Base-by-base conservation (phyloP, 2,113 vertebrate species). In the Vanacampus margaritifer region DNA sequence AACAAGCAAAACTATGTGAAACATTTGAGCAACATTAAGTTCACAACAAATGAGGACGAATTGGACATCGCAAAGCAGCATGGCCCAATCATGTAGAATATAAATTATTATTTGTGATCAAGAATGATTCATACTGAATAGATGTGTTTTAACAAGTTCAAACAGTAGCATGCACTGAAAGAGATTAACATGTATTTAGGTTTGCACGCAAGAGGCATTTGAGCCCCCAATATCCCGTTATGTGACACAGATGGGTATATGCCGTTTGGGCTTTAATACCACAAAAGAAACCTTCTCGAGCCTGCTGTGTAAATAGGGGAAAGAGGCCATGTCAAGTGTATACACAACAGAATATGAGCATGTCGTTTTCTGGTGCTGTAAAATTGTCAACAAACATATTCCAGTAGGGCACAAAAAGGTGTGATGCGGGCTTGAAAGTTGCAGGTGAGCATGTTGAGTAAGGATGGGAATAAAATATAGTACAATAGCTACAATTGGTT, bases 181-280 rank as follows among this genome's bases (percentile, higher is more conserved):
- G 51, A 74, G 83, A 79, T 88, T 81, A 88, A 71, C 51, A 59
- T 81, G 84, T 65, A 73, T 76, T 76, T 67, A 77, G 74, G 65
- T 65, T 75, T 71, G 66, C 64, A 69, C 75, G 79, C 80, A 76
- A 79, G 81, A 79, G 67, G 73, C 69, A 83, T 81, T 82, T 86
- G 74, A 79, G 66, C 71, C 64, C 73, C 63, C 78, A 84, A 86
- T 84, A 83, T 87, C 84, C 81, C 72, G 70, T 71, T 72, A 45
- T 84, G 72, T 79, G 79, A 62, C 75, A 76, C 86, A 86, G 84
- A 86, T 83, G 78, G 82, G 76, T 81, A 78, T 80, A 86, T 78
- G 76, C 74, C 86, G 64, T 66, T 71, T 64, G 64, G 54, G 62
- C 57, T 83, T 83, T 87, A 83, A 85, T 81, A 84, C 85, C 72